Base-by-base conservation (phyloP, 2,113 vertebrate species). In the Aphyosemion australe region DNA sequence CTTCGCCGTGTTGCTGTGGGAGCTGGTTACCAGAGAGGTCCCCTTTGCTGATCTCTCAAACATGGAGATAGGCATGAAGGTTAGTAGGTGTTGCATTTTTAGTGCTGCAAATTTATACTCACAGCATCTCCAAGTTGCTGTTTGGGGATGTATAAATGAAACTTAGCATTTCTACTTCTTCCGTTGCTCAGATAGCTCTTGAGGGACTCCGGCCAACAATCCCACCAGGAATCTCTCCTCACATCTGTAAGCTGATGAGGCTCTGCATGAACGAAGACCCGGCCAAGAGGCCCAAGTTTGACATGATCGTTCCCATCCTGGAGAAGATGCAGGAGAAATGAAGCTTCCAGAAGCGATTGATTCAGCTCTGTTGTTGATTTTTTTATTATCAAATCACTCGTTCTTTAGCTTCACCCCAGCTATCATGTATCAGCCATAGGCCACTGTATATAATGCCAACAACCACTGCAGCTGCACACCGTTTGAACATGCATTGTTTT, bases 11-110 rank as follows among this genome's bases (percentile, higher is more conserved):
- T 90, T 99, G 86, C 92, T 99, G 16, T 99, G 97, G 97, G 97
- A 99, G 89, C 77, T 99, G 83, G 97, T 99, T 83, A 98, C 96
- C 10, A 93, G 97, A 3, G 97, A 99, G 74, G 97, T 99, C 66
- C 97, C 97, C 0, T 99, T 96, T 14, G 97, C 97, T 4, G 97
- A 99, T 72, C 90, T 99, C 32, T 99, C 97, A 68, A 99, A 99
- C 90, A 99, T 99, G 97, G 97, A 99, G 85, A 99, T 99, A 1
- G 97, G 97, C 82, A 99, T 99, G 97, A 99, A 99, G 95, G 97
- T 94, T 16, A 61, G 80, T 16, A 14, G 43, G 43, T 6, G 6
- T 47, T 6, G 8, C 16, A n/a, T n/a, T 18, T 47, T 18, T 7
- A 18, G 16, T 42, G 12, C 12, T 42, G 41, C 41, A 42, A 7